Evolutionary conservation across 2,888 invertebrate species (phyloP).

Genomic region (Mythimna impura): DNA sequence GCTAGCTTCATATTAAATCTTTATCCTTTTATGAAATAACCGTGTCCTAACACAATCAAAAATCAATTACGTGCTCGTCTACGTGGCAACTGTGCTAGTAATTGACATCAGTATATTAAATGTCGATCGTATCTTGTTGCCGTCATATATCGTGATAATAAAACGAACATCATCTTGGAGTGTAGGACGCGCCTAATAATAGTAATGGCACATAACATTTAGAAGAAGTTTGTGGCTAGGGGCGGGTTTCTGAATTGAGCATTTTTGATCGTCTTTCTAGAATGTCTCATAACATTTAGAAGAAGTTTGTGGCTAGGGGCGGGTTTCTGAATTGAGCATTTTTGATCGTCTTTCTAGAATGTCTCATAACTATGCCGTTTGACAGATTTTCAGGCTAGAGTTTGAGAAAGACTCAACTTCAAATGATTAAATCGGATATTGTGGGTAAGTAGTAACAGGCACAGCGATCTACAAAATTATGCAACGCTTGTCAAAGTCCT

Average conservation of each 20-base stretch:
- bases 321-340: too few relatives aligned
- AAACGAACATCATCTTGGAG: conserved; percentile 48
- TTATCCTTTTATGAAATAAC: not conserved
- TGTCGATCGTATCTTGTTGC: conserved; percentile 41
- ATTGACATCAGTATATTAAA: conserved; percentile 48
- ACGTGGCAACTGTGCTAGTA: conserved; percentile 15
- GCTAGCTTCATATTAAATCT: not conserved
- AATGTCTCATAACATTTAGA: conserved; percentile 39
- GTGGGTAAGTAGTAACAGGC: too few relatives aligned
- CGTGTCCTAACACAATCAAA: conserved; percentile 1
- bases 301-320: not conserved
- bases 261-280: too few relatives aligned
- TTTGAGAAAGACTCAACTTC: too few relatives aligned
- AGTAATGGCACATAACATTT: conserved; percentile 47
- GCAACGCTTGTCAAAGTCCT: too few relatives aligned
- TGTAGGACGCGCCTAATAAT: conserved; percentile 45
- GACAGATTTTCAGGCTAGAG: too few relatives aligned
- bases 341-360: too few relatives aligned
- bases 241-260: too few relatives aligned
- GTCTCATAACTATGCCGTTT: too few relatives aligned
- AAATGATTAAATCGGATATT: too few relatives aligned
- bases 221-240: not conserved
- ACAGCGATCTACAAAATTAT: too few relatives aligned
- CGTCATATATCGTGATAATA: conserved; percentile 56
- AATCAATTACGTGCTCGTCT: conserved; percentile 8